These are phyloP conservation scores for Rhinoderma darwinii DNA, from an alignment of 2,113 vertebrate genomes.

Conservation along the genomic window DNA sequence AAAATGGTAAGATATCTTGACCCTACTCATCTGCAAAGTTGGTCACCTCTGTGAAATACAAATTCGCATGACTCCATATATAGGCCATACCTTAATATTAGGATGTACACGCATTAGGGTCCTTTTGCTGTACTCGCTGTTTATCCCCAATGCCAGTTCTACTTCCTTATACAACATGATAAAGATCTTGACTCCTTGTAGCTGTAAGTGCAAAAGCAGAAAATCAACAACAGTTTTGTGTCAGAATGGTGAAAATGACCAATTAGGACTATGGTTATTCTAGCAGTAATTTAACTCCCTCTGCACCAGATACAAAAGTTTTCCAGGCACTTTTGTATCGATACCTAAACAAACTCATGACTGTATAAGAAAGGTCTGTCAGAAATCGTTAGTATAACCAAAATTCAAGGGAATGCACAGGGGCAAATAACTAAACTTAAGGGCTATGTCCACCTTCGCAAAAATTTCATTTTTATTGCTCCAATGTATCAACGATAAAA, in stretches of 20 bases:
- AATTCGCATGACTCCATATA: neutral
- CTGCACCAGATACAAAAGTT: neutral
- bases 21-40: too few relatives aligned
- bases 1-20: too few relatives aligned
- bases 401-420: too few relatives aligned
- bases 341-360: too few relatives aligned
- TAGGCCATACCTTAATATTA: constrained; percentile 87
- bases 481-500: too few relatives aligned
- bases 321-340: neutral
- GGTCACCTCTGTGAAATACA: neutral
- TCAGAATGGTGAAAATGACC: neutral
- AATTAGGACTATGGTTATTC: neutral
- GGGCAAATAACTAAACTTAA: too few relatives aligned
- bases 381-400: too few relatives aligned
- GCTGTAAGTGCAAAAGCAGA: constrained; percentile 71
- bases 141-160: constrained; percentile 94
- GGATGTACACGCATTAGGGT: constrained; percentile 84
- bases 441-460: too few relatives aligned
- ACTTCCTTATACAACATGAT: constrained; percentile 97
- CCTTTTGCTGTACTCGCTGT: constrained; percentile 94
- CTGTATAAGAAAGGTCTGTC: too few relatives aligned
- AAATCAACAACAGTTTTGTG: neutral
- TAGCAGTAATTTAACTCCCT: neutral
- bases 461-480: too few relatives aligned
- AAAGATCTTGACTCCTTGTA: constrained; percentile 92